Conservation (phyloP, 2,888 invertebrate genomes). For the Alviniconcha strummeri region DNA sequence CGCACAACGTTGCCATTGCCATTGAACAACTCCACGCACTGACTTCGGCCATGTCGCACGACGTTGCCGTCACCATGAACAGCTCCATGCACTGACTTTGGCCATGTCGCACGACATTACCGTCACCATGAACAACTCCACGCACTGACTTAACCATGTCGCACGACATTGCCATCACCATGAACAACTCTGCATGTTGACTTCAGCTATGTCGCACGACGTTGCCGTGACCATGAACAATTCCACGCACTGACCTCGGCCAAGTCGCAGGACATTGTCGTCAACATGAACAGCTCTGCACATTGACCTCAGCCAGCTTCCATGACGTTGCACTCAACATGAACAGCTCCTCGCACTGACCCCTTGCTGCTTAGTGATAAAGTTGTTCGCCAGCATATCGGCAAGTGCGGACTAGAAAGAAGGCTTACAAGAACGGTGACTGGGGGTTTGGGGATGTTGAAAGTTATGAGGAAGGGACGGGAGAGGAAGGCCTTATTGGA, state of each 20-base stretch:
- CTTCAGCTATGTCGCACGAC: constrained; percentile 36
- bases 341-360: not conserved
- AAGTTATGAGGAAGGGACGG: no score
- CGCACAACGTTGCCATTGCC: not conserved
- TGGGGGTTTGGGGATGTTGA: no score
- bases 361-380: no score
- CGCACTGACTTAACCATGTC: not conserved
- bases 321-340: constrained; percentile 10
- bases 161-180: no score
- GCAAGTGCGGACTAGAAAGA: no score
- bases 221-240: constrained; percentile 17
- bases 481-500: not conserved
- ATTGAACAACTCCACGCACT: constrained; percentile 11
- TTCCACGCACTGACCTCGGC: not conserved
- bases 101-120: not conserved
- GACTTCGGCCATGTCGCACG: constrained; percentile 38
- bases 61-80: constrained; percentile 17
- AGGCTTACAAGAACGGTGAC: no score
- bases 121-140: constrained; percentile 15
- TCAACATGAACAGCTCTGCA: no score
- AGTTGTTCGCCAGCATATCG: no score
- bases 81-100: not conserved
- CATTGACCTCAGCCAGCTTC: constrained; percentile 42
- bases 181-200: constrained; percentile 22
- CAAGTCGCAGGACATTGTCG: no score